Evolutionary conservation across 2,113 vertebrate species (phyloP).

Genomic region (Spizaetus ornatus): DNA sequence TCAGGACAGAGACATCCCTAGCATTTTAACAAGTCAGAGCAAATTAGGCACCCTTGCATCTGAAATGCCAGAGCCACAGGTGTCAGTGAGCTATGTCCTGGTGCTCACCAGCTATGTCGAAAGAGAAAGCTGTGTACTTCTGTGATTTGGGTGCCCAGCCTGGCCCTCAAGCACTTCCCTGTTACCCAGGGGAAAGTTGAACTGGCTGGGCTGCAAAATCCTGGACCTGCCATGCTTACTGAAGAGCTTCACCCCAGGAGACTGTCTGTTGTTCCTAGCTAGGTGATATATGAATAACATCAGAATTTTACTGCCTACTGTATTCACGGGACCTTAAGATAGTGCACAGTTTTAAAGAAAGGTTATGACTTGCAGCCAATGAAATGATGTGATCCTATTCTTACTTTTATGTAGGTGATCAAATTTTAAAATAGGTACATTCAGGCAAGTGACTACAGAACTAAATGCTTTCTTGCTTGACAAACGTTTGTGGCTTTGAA

Average conservation of each 20-base stretch:
- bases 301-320: slow-evolving; percentile 26
- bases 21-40: neutral
- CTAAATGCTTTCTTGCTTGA: neutral
- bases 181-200: neutral
- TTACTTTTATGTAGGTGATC: slow-evolving; percentile 27
- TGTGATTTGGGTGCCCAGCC: neutral
- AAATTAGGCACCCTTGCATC: neutral
- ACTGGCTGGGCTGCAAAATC: neutral
- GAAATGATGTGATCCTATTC: neutral
- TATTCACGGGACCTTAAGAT: neutral
- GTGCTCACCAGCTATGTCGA: fast-evolving
- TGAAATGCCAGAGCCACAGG: neutral
- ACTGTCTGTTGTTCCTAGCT: neutral
- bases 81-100: neutral
- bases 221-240: neutral
- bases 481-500: neutral
- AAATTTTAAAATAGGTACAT: slow-evolving; percentile 25
- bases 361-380: slow-evolving; percentile 20
- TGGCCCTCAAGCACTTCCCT: neutral
- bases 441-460: neutral
- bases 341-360: neutral
- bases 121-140: neutral
- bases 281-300: neutral
- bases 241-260: neutral
- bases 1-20: neutral